These are phyloP conservation scores for Coelopa pilipes DNA, from an alignment of 2,888 invertebrate species.

Conservation along the genomic window DNA sequence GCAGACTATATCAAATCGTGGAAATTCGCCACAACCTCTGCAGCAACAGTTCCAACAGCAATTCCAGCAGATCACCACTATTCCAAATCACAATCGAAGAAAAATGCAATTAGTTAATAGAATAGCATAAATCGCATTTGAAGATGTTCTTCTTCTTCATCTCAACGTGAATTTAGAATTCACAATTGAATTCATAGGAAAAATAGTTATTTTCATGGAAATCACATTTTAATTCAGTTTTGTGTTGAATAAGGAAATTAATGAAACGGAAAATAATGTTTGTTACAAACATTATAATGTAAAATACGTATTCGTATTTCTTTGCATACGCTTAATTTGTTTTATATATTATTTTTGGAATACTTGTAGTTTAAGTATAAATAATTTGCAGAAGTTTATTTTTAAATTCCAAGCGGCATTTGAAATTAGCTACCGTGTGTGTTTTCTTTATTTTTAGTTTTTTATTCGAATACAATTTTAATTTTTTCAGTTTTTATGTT, in stretches of 20 bases:
- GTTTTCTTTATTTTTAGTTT: background rate
- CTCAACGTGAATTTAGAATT: slow-evolving; percentile 16
- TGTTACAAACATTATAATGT: slow-evolving; percentile 26
- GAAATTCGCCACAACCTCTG: slow-evolving; percentile 31
- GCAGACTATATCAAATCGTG: slow-evolving; percentile 36
- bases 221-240: background rate
- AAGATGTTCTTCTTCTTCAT: background rate
- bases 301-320: slow-evolving; percentile 14
- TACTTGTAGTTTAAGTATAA: slow-evolving; percentile 31
- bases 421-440: too few relatives aligned
- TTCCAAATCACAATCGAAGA: slow-evolving; percentile 70
- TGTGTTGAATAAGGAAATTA: background rate
- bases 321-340: slow-evolving; percentile 22
- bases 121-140: slow-evolving; percentile 57
- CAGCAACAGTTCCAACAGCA: slow-evolving; percentile 48
- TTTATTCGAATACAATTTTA: background rate
- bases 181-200: slow-evolving; percentile 3
- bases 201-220: slow-evolving; percentile 29
- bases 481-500: slow-evolving; percentile 29
- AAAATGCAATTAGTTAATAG: slow-evolving; percentile 74
- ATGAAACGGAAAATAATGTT: slow-evolving; percentile 16
- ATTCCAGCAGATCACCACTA: slow-evolving; percentile 43
- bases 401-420: slow-evolving; percentile 1
- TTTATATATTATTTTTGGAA: slow-evolving; percentile 39
- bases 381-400: slow-evolving; percentile 29